These are phyloP conservation scores for Anoplius nigerrimus DNA, from an alignment of 2,888 invertebrate genomes.

Conservation along the genomic window DNA sequence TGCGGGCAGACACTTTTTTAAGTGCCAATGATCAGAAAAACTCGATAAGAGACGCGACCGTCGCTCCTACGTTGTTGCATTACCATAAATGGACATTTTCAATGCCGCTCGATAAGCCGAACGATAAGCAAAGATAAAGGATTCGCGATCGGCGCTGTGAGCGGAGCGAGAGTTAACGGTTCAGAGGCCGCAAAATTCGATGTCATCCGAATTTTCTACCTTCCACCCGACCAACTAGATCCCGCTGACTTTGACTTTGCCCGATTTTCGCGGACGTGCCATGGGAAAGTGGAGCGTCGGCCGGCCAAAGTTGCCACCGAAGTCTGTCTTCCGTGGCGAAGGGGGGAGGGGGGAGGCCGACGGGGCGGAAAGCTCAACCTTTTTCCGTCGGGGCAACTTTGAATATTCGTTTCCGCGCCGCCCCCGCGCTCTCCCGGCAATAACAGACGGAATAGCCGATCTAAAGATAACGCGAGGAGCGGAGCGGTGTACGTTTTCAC, in stretches of 20 bases:
- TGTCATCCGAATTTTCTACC: no score
- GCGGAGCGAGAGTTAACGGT: no score
- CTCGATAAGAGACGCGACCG: slow-evolving; percentile 4
- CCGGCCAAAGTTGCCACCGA: not conserved
- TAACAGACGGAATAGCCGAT: slow-evolving; percentile 41
- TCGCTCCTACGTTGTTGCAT: not conserved
- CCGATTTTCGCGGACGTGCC: slow-evolving; percentile 19
- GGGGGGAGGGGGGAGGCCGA: not conserved
- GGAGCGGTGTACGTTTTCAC: slow-evolving; percentile 54
- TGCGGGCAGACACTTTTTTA: not conserved
- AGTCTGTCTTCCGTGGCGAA: not conserved
- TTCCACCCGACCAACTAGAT: no score
- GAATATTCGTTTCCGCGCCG: slow-evolving; percentile 18
- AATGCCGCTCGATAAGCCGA: no score
- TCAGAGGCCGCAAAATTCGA: no score
- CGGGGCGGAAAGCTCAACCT: slow-evolving; percentile 7
- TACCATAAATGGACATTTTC: no score
- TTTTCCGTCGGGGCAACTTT: slow-evolving; percentile 16
- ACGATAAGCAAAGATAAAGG: no score
- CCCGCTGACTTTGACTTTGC: slow-evolving; percentile 51
- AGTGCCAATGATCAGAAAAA: slow-evolving; percentile 1
- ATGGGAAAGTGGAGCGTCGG: not conserved
- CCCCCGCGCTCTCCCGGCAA: slow-evolving; percentile 17
- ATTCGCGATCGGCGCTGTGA: no score
- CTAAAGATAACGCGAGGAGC: slow-evolving; percentile 53